Base-by-base conservation (phyloP, 2,113 vertebrate genomes). In the Urocolius indicus region DNA sequence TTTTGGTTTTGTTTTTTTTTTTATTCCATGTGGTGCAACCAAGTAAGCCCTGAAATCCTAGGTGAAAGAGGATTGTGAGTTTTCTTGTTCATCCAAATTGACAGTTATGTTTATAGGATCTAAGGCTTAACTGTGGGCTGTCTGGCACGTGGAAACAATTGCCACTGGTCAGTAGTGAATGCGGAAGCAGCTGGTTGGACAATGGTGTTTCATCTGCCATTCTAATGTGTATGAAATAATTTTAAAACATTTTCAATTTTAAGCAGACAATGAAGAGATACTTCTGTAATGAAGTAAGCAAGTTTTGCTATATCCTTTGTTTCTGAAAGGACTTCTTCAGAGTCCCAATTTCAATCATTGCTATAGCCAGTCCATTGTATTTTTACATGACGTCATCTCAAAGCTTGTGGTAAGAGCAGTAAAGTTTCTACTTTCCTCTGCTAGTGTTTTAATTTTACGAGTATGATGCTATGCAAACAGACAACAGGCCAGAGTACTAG, bases 21-120 rank as follows among this genome's bases (percentile, higher is more conserved):
- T 67, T 30, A 41, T 51, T 15, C 71, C 51, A 10, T 49, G 51
- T 93, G 71, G 32, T 87, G 59, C n/a, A 62, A 45, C 84, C 24
- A 57, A 91, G 87, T 92, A 94, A 92, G 75, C 45, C 55, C 74
- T 87, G 76, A 95, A 96, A 93, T 96, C 80, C 45, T 68, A 49
- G 52, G 67, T 87, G 93, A 93, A 96, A 97, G 93, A 96, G 89
- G 94, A 96, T 93, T 96, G 91, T 45, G 94, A 80, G 41, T 96
- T 96, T 93, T 96, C 43, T 75, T 89, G 90, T 86, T 97, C 93
- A 92, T 95, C 89, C 74, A 86, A n/a, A 87, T 65, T 94, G 94
- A 89, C 91, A 92, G 86, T 93, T 96, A 77, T 22, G 69, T 77
- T 97, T 97, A 96, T 95, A 87, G 96, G 95, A 96, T 95, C 94